Evolutionary conservation across 2,113 vertebrate genomes (phyloP).

Genomic region (Prietella phreatophila): DNA sequence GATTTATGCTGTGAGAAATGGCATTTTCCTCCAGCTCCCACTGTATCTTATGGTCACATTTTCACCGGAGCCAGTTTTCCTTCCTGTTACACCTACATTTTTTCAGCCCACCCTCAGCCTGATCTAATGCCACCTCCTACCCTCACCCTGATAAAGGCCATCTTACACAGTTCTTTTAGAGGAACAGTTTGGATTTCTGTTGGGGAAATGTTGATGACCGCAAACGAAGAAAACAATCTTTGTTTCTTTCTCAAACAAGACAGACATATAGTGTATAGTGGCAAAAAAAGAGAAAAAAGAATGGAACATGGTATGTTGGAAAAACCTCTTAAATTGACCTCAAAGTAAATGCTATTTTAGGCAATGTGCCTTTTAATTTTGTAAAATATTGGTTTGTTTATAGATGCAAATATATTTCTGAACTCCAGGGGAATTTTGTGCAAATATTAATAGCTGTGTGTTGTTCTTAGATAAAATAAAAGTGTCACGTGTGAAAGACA

Average conservation of each 20-base stretch:
- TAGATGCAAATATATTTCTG: not conserved
- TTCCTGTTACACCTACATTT: slow-evolving; percentile 67
- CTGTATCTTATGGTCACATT: slow-evolving; percentile 60
- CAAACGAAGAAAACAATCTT: slow-evolving; percentile 13
- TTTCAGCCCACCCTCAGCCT: slow-evolving; percentile 48
- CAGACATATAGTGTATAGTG: not conserved
- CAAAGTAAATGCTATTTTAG: not conserved
- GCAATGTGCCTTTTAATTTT: not conserved
- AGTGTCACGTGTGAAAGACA: not conserved
- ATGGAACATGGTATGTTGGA: not conserved
- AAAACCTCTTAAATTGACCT: not conserved
- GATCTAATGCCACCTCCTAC: slow-evolving; percentile 61
- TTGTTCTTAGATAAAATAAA: not conserved
- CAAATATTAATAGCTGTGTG: not conserved
- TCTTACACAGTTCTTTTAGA: slow-evolving; percentile 29
- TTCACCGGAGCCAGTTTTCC: slow-evolving; percentile 55
- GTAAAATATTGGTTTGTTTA: not conserved
- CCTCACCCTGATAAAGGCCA: slow-evolving; percentile 45
- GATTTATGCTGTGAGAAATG: slow-evolving; percentile 48
- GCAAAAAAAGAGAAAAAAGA: not conserved
- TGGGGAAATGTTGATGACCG: slow-evolving; percentile 1
- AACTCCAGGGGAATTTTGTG: not conserved
- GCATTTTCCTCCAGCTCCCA: slow-evolving; percentile 61
- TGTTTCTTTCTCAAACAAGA: slow-evolving; percentile 1
- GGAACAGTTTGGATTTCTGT: slow-evolving; percentile 37